Base-by-base conservation (phyloP, 2,888 invertebrate genomes). In the Oxycera nigricornis region DNA sequence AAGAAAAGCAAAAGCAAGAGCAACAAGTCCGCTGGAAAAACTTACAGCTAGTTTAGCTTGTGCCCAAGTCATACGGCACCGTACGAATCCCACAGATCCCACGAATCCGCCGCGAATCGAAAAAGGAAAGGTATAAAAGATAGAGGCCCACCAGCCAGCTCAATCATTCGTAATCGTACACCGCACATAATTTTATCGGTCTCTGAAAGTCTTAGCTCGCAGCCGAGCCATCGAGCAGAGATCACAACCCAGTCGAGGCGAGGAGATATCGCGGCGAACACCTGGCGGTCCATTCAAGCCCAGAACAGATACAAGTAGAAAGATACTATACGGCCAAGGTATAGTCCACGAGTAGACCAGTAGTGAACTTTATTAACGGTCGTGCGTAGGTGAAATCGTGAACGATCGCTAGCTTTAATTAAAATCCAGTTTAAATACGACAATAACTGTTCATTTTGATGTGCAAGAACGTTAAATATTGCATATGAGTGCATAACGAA, bases 41-140 rank as follows among this genome's bases (percentile, higher is more conserved):
- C 68, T 46, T 26, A 30, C 70, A 65, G 14, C 39, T 41, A 24
- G 24, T 14, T 55, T 22, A 55, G 6, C 22, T 55, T 22, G 9
- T 55, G 24, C 22, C 65, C 65, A 30, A 68, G 68, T 70, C 70
- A 70, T 70, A 70, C 52, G 46, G 70, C 70, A 70, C 70, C 41
- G 24, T 41, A 65, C 41, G 55, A 70, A 70, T 70, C 70, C 52
- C 70, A 70, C 70, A 52, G 55, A 67, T 70, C 52, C n/a, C 24
- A 59, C 59, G 30, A 59, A 68, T 59, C 59, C 28, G n/a, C n/a
- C n/a, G n/a, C n/a, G n/a, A n/a, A n/a, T n/a, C n/a, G n/a, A n/a
- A 26, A 59, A 72, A 76, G 62, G 68, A 76, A 74, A 76, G 73
- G 74, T 76, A 76, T 76, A 76, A 74, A 76, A 76, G 76, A 73